A percentile compares a stretch with the other conserved stretches of the same genome.
Conservation (phyloP, 2,113 vertebrate species). For the Ammospiza nelsoni region DNA sequence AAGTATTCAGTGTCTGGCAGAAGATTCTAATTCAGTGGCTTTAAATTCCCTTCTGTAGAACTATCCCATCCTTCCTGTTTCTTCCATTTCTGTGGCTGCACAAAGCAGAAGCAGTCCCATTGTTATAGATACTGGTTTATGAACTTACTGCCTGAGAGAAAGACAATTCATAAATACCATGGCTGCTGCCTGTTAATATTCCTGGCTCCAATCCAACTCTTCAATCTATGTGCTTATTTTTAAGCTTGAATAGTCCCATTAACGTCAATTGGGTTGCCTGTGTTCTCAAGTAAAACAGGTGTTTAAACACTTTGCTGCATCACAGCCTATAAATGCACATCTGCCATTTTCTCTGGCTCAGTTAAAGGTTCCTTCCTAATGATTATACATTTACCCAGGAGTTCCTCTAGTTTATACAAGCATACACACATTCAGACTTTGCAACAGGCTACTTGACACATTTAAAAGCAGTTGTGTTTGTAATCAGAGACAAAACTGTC, state of each 20-base stretch:
- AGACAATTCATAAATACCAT: neutral
- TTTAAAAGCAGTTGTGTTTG: conserved; percentile 41
- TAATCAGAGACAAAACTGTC: neutral
- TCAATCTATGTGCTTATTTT: conserved; percentile 49
- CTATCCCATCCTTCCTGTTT: neutral
- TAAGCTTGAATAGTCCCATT: conserved; percentile 55
- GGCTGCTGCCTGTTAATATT: conserved; percentile 24
- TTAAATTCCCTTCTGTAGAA: neutral
- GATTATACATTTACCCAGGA: conserved; percentile 7
- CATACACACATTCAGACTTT: neutral
- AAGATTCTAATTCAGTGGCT: neutral
- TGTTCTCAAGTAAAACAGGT: conserved; percentile 46
- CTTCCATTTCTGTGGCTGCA: neutral
- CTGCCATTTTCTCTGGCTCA: conserved; percentile 17
- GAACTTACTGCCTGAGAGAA: neutral
- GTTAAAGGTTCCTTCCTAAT: conserved; percentile 19
- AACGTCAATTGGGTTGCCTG: conserved; percentile 11
- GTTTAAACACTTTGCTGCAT: conserved; percentile 58
- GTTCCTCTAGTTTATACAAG: conserved; percentile 21
- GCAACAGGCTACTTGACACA: conserved; percentile 40
- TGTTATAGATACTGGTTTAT: neutral
- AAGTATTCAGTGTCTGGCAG: neutral
- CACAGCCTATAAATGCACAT: conserved; percentile 28
- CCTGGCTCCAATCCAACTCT: conserved; percentile 21
- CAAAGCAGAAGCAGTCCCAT: neutral